phyloP scores from a whole-genome alignment of 2,888 invertebrate genomes.

The Yponomeuta malinellus region DNA sequence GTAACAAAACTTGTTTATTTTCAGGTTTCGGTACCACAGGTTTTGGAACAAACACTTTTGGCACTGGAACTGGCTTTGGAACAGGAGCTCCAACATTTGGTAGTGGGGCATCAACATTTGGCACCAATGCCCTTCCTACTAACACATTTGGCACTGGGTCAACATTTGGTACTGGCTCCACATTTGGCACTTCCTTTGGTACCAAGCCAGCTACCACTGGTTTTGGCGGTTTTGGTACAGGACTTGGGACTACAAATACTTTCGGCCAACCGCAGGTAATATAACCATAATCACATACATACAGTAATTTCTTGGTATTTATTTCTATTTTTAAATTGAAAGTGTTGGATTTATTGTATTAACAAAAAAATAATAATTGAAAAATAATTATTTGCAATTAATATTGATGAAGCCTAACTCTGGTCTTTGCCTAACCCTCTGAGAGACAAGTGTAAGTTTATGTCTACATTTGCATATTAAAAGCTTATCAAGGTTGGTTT shows the following conservation, averaged over 20 bases:
- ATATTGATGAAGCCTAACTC: no score
- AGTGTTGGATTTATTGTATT: no score
- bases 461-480: no score
- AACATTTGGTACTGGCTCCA: constrained; percentile 15
- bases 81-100: constrained; percentile 44
- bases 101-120: constrained; percentile 45
- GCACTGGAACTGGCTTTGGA: constrained; percentile 45
- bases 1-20: constrained; percentile 5
- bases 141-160: constrained; percentile 34
- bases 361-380: no score
- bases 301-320: no score
- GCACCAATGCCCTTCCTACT: constrained; percentile 38
- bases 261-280: constrained; percentile 59
- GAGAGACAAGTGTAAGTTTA: no score
- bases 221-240: constrained; percentile 48
- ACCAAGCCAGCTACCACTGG: constrained; percentile 24
- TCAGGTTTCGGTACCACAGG: constrained; percentile 31
- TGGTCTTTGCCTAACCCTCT: no score
- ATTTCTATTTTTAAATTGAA: no score
- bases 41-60: constrained; percentile 50
- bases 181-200: constrained; percentile 31
- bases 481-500: no score
- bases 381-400: no score
- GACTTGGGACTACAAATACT: constrained; percentile 52
- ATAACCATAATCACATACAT: no score